Evolutionary conservation across 2,113 vertebrate species (phyloP).

Genomic region (Lathamus discolor): DNA sequence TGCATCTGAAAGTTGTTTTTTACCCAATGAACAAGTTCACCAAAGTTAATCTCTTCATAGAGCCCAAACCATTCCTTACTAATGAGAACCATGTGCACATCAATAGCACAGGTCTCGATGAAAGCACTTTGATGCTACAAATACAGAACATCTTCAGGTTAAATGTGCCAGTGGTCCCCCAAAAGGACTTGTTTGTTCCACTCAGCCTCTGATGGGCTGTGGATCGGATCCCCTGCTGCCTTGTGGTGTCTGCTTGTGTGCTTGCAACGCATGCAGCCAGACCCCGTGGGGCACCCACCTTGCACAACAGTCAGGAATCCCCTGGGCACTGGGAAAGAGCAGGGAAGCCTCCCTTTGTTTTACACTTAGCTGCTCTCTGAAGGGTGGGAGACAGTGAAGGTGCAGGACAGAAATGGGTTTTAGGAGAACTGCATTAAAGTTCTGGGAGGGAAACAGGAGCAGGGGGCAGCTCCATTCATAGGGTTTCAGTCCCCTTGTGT

Average conservation of each 20-base stretch:
- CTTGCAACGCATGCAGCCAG: fast-evolving
- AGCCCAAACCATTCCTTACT: not conserved
- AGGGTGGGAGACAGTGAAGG: not conserved
- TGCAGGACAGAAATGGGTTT: not conserved
- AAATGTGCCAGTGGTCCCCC: not conserved
- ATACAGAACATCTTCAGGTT: conserved; percentile 2
- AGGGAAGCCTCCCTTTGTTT: not conserved
- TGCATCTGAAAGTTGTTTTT: conserved; percentile 62
- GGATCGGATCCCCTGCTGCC: not conserved
- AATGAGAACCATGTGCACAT: conserved; percentile 37
- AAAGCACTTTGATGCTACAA: conserved; percentile 29
- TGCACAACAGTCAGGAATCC: fast-evolving
- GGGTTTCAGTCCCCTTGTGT: not conserved
- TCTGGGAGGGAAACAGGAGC: not conserved
- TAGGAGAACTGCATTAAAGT: not conserved
- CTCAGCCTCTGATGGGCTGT: not conserved
- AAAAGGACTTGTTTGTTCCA: not conserved
- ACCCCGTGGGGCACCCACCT: fast-evolving
- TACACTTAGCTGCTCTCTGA: too few relatives aligned
- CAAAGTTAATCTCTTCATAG: conserved; percentile 40
- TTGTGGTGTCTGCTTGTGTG: not conserved
- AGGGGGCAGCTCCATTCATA: fast-evolving
- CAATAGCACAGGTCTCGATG: not conserved
- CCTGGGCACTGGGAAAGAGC: fast-evolving
- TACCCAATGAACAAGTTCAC: conserved; percentile 31